Conservation (phyloP, 2,113 vertebrate genomes). For the Dipodomys ordii region DNA sequence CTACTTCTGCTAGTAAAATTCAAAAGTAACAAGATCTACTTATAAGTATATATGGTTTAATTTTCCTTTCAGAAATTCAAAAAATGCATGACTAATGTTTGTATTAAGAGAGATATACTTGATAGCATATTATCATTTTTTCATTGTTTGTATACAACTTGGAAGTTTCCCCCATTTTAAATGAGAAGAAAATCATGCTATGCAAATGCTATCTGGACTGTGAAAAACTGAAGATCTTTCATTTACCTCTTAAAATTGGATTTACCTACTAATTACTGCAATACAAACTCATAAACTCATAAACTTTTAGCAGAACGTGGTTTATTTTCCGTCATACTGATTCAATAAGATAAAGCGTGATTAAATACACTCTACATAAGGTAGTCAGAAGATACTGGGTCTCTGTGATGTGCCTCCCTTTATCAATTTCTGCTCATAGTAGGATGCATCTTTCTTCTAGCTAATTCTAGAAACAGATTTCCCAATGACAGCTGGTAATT, state of each 20-base stretch:
- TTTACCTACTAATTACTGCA: slow-evolving; percentile 45
- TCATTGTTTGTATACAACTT: slow-evolving; percentile 35
- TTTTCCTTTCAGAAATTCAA: slow-evolving; percentile 36
- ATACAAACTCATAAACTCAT: slow-evolving; percentile 7
- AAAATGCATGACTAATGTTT: slow-evolving; percentile 1
- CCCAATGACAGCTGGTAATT: neutral
- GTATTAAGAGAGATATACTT: slow-evolving; percentile 46
- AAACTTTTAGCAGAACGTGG: neutral
- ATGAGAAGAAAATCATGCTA: neutral
- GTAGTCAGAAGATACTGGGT: neutral
- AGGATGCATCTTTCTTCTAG: neutral
- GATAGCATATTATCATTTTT: slow-evolving; percentile 23
- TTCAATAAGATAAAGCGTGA: neutral
- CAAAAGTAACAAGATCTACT: neutral
- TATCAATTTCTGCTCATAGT: neutral
- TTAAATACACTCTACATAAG: neutral
- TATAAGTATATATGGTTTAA: neutral
- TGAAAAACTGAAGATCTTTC: slow-evolving; percentile 28
- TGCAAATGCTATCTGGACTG: slow-evolving; percentile 34
- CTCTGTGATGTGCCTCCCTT: neutral
- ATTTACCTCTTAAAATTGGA: slow-evolving; percentile 63
- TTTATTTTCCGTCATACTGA: neutral
- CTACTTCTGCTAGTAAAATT: neutral
- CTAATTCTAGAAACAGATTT: neutral
- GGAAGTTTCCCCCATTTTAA: neutral